Evolutionary conservation across 2,113 vertebrate species (phyloP).

Genomic region (Haemorhous mexicanus): DNA sequence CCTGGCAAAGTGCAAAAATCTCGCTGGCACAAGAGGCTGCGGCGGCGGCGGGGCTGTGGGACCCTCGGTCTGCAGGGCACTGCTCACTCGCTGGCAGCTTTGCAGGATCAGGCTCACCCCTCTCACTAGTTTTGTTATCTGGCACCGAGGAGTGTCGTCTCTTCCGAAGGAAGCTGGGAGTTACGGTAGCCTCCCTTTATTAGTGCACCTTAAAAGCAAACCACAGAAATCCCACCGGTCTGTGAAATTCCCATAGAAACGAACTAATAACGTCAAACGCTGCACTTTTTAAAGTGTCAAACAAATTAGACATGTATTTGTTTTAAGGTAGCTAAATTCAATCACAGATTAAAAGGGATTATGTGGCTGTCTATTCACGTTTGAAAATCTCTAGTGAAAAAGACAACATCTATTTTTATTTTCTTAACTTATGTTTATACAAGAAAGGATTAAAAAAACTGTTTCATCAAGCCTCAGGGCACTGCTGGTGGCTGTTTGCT

Average conservation of each 20-base stretch:
- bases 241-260: slow-evolving; percentile 10
- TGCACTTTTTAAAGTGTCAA: neutral
- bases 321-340: neutral
- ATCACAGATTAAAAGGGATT: neutral
- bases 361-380: neutral
- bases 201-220: neutral
- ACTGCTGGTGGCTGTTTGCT: neutral
- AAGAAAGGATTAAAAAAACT: neutral
- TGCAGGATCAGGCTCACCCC: neutral
- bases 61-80: neutral
- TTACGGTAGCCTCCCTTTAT: neutral
- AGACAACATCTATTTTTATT: slow-evolving; percentile 10
- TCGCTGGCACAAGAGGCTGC: neutral
- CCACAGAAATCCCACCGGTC: neutral
- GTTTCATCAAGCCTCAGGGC: neutral
- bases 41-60: neutral
- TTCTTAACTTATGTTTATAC: neutral
- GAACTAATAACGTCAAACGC: neutral
- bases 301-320: slow-evolving; percentile 7
- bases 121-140: neutral
- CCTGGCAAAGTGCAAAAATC: neutral
- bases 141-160: neutral
- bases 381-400: neutral
- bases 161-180: neutral
- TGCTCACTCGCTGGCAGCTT: neutral